These are phyloP conservation scores for Neoarius graeffei DNA, from an alignment of 2,113 vertebrate species.

Conservation along the genomic window DNA sequence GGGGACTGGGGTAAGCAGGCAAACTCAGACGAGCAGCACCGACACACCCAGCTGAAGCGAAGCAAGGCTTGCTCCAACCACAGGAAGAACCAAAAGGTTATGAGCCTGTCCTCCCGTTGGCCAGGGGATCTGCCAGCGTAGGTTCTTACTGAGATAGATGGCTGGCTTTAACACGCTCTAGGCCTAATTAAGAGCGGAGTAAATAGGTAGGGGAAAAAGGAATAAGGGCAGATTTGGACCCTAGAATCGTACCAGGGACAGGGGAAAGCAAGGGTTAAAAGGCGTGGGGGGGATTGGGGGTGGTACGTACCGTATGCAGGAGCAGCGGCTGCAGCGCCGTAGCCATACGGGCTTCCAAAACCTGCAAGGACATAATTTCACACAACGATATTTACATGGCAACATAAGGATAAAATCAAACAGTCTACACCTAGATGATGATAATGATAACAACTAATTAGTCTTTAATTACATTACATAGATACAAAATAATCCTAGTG, in stretches of 20 bases:
- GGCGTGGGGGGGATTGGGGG: not conserved
- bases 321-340: conserved; percentile 86
- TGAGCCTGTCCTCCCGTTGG: conserved; percentile 61
- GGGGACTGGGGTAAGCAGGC: conserved; percentile 69
- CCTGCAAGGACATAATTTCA: conserved; percentile 70
- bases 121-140: conserved; percentile 35
- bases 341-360: conserved; percentile 93
- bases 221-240: conserved; percentile 42
- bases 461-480: not conserved
- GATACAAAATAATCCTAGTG: not conserved
- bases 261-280: not conserved
- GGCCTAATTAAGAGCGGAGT: conserved; percentile 46
- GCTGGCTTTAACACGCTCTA: conserved; percentile 30
- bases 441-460: not conserved
- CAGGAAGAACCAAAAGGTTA: conserved; percentile 82
- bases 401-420: not conserved
- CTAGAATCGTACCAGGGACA: conserved; percentile 33
- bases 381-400: not conserved
- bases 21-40: conserved; percentile 78
- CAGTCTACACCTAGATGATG: not conserved
- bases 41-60: conserved; percentile 77
- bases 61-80: conserved; percentile 81
- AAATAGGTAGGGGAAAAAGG: conserved; percentile 20
- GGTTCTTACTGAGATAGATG: conserved; percentile 1
- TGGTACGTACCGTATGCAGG: conserved; percentile 93